Evolutionary conservation across 2,888 invertebrate genomes (phyloP).

Genomic region (Ochropleura leucogaster): DNA sequence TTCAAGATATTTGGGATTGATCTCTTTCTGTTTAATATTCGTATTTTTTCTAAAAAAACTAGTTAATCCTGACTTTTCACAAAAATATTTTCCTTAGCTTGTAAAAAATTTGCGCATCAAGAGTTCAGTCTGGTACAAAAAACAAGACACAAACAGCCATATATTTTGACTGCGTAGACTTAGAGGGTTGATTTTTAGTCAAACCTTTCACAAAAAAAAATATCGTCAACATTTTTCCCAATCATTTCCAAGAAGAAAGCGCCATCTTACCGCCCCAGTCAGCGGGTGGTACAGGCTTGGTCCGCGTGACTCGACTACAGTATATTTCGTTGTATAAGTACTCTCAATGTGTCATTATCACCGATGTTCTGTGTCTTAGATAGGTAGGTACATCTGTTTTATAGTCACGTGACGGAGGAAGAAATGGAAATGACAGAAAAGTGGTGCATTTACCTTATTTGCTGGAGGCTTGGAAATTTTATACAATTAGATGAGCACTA

Average conservation of each 20-base stretch:
- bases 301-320: conserved; percentile 54
- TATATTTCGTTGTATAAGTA: conserved; percentile 41
- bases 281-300: conserved; percentile 65
- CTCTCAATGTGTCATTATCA: conserved; percentile 54
- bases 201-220: neutral
- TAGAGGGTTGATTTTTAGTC: no score
- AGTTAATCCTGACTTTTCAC: neutral
- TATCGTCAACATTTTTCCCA: no score
- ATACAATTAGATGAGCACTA: neutral
- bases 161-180: no score
- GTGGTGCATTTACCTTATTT: neutral
- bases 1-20: neutral
- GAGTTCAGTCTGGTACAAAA: no score
- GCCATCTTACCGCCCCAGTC: conserved; percentile 52
- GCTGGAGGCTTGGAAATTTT: neutral
- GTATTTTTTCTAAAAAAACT: neutral
- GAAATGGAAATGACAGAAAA: neutral
- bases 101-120: no score
- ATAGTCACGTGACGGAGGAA: conserved; percentile 1
- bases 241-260: conserved; percentile 16
- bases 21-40: neutral
- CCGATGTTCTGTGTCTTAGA: conserved; percentile 31
- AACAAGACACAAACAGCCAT: no score
- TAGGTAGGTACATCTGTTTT: neutral
- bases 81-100: no score